Percentiles rank a stretch among this genome's conserved stretches.
Conservation (phyloP, 2,113 vertebrate genomes). For the Puntigrus tetrazona region DNA sequence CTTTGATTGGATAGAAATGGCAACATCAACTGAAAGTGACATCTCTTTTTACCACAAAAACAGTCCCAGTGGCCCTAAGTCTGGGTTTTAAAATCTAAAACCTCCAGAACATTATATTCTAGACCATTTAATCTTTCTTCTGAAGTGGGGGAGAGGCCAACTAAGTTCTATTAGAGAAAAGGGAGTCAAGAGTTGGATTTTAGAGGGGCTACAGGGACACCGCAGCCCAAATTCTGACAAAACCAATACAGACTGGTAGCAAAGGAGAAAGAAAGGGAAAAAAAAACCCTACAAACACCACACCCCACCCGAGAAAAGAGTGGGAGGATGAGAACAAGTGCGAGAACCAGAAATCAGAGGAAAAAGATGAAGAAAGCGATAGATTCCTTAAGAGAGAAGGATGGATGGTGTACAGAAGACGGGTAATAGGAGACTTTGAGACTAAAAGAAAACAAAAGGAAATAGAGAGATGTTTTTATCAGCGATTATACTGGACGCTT, state of each 20-base stretch:
- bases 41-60: slow-evolving; percentile 42
- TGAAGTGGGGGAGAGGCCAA: slow-evolving; percentile 38
- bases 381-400: slow-evolving; percentile 42
- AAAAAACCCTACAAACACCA: slow-evolving; percentile 5
- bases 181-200: slow-evolving; percentile 17
- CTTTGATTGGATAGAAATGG: neutral
- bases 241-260: slow-evolving; percentile 48
- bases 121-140: slow-evolving; percentile 48
- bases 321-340: slow-evolving; percentile 37
- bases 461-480: slow-evolving; percentile 73
- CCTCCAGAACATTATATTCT: slow-evolving; percentile 45
- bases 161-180: slow-evolving; percentile 58
- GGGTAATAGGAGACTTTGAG: slow-evolving; percentile 58
- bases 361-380: slow-evolving; percentile 13
- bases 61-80: slow-evolving; percentile 59
- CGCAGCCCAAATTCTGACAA: slow-evolving; percentile 48
- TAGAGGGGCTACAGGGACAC: slow-evolving; percentile 13
- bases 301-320: slow-evolving; percentile 50
- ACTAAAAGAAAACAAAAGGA: slow-evolving; percentile 70
- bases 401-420: slow-evolving; percentile 34
- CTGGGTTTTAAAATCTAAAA: slow-evolving; percentile 67
- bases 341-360: slow-evolving; percentile 52
- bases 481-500: slow-evolving; percentile 67
- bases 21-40: neutral
- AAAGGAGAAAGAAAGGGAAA: slow-evolving; percentile 26